Evolutionary conservation across 1,140 invertebrate species (phyloP), one percentile per base, ranked within the genome.

Genomic region (Phocides pigmalion): DNA sequence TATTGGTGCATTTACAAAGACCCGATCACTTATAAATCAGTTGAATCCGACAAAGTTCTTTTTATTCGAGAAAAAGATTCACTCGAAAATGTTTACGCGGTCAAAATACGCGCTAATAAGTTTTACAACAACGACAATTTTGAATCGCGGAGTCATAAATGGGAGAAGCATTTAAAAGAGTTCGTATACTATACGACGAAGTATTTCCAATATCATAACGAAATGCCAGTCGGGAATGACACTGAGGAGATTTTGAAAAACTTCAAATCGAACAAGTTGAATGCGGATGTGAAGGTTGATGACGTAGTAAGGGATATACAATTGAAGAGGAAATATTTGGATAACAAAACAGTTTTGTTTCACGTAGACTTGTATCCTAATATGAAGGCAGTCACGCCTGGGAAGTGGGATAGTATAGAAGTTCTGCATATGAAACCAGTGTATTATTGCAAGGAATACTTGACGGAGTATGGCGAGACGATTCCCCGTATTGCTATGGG

Each of bases 1-100:
- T 92, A 92, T 42, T 91, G 90, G 90, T 92, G 90, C 50, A 63
- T 83, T 5, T 72, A 85, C 14, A 77, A 42, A 1, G 81, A 92
- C 28, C 79, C 79, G 0, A 81, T 56, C 25, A 79, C 79, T 6
- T 87, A 68, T 44, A 50, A 50, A 1, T 61, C 68, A 0, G 58
- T 76, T 1, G 75, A 83, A 61, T 89, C 90, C 5, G 84, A 90
- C 15, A 90, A 81, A 66, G 66, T 74, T 0, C 74, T 92, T n/a
- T 89, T 82, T 50, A 69, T 89, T 6, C 66, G 77, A 56, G 79
- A 79, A 12, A 80, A 83, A 56, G 44, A 74, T 6, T 79, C 79
- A 4, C 19, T 85, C 4, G 51, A 63, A 1, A 79, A 87, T 15
- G 62, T 72, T 1, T 88, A 84, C 47, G 81, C 87, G 5, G 66